Evolutionary conservation across 2,113 vertebrate genomes (phyloP).

Genomic region (Barbus barbus): DNA sequence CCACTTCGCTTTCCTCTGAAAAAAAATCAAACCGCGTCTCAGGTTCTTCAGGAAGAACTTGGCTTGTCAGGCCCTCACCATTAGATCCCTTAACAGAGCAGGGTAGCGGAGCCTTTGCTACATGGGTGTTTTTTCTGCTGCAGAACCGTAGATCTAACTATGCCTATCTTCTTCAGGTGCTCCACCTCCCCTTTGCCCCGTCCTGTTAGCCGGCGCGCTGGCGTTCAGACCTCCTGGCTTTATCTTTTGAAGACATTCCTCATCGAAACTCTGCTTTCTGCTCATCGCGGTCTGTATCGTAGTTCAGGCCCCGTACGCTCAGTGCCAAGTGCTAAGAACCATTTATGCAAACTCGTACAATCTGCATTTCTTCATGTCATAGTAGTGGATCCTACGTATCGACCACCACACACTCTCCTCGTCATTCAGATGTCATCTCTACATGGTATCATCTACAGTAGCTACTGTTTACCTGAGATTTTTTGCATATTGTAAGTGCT

Average conservation of each 20-base stretch:
- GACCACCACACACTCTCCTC: constrained; percentile 52
- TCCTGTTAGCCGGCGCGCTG: not conserved
- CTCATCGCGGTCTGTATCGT: not conserved
- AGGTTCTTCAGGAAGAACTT: constrained; percentile 67
- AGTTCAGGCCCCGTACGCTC: not conserved
- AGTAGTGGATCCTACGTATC: not conserved
- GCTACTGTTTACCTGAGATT: constrained; percentile 57
- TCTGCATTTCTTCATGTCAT: constrained; percentile 5
- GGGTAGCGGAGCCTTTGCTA: constrained; percentile 30
- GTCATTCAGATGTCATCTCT: constrained; percentile 53
- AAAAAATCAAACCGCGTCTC: constrained; percentile 55
- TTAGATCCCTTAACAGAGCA: constrained; percentile 41
- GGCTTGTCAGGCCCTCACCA: constrained; percentile 47
- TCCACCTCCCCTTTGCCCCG: constrained; percentile 30
- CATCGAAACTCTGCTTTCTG: constrained; percentile 53
- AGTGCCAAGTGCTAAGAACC: constrained; percentile 33
- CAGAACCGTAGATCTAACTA: constrained; percentile 66
- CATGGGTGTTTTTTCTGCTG: constrained; percentile 46
- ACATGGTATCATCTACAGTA: constrained; percentile 40
- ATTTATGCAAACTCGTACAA: constrained; percentile 37
- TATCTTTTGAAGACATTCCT: constrained; percentile 56
- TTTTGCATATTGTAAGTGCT: constrained; percentile 63
- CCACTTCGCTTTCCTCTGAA: constrained; percentile 47
- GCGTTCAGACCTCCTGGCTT: too few species aligned
- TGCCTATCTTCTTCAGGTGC: constrained; percentile 73